These are phyloP conservation scores for Lagenorhynchus albirostris DNA, from an alignment of 2,113 vertebrate species.

Conservation along the genomic window DNA sequence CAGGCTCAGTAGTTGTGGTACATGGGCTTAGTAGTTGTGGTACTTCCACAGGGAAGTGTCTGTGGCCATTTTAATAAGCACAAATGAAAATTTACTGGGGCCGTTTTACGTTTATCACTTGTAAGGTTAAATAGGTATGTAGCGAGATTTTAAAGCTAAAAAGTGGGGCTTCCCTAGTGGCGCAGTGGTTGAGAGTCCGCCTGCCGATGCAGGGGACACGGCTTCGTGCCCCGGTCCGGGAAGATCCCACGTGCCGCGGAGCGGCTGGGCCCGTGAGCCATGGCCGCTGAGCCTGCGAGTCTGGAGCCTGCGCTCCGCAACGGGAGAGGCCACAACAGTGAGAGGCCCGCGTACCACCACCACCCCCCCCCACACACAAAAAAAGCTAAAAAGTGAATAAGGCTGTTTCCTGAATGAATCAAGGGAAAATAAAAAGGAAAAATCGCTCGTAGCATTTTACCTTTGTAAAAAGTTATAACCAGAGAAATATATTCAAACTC, in stretches of 20 bases:
- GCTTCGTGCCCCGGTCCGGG: no score
- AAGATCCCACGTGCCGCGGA: rapidly evolving
- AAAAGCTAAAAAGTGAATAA: not conserved
- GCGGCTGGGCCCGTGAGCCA: no score
- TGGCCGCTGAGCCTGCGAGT: no score
- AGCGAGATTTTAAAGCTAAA: not conserved
- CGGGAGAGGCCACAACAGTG: no score
- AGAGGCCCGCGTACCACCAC: no score
- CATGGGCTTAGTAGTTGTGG: no score
- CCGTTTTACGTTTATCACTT: not conserved
- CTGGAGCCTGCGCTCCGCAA: no score
- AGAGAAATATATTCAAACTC: not conserved
- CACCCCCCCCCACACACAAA: no score
- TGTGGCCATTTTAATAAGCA: not conserved
- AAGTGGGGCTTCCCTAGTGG: not conserved
- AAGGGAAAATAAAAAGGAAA: not conserved
- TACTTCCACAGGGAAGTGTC: no score
- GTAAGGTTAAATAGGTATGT: not conserved
- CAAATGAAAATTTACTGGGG: not conserved
- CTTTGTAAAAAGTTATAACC: not conserved
- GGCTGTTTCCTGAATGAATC: not conserved
- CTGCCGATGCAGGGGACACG: no score
- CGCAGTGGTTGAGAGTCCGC: no score
- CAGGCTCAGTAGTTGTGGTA: no score
- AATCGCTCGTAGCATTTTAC: not conserved